Percentiles rank a stretch among this genome's conserved stretches.
phyloP scores from a whole-genome alignment of 2,888 invertebrate species.

The Morpho helenor region DNA sequence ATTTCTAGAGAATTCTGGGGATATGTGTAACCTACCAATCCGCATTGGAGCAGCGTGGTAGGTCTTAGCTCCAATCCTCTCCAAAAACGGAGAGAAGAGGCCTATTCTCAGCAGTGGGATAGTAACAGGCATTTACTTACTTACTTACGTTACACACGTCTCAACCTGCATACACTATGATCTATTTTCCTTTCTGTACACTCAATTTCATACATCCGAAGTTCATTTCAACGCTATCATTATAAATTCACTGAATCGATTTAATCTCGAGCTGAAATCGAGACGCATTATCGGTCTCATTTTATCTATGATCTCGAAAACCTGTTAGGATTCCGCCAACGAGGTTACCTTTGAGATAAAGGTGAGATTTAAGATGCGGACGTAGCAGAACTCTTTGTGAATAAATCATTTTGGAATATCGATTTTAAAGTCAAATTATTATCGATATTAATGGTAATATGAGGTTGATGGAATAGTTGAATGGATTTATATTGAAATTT shows the following conservation, averaged over 20 bases:
- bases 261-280: constrained; percentile 15
- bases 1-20: no score
- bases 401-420: constrained; percentile 20
- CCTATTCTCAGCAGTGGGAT: no score
- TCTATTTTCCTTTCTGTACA: no score
- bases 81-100: no score
- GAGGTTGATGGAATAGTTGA: background rate
- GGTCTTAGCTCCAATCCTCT: no score
- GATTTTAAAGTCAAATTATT: constrained; percentile 17
- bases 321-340: constrained; percentile 23
- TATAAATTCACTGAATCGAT: constrained; percentile 10
- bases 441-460: background rate
- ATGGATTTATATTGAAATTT: background rate
- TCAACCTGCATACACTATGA: no score
- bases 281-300: constrained; percentile 18
- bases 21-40: no score
- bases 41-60: no score
- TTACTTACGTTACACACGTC: no score
- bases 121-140: no score
- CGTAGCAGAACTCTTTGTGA: constrained; percentile 25
- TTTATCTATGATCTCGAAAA: constrained; percentile 23
- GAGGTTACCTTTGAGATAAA: constrained; percentile 26
- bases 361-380: constrained; percentile 25
- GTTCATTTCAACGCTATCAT: background rate
- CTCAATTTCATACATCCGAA: no score